A percentile compares a stretch with the other conserved stretches of the same genome.
Conservation (phyloP, 1,140 invertebrate species). For the Nomia melanderi region DNA sequence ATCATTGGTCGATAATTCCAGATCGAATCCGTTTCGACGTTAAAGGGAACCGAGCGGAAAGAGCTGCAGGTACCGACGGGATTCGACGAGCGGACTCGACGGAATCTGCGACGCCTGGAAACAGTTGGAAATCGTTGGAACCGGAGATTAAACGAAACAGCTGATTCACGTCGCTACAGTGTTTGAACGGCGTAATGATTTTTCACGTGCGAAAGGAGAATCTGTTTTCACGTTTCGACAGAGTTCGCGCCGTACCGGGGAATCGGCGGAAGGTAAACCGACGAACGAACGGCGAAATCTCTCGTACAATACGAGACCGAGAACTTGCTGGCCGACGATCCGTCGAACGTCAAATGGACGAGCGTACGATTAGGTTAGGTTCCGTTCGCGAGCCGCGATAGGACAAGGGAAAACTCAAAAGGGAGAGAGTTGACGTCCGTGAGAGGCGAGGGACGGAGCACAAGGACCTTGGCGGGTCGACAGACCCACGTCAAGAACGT, state of each 20-base stretch:
- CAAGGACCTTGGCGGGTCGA: slow-evolving; percentile 77
- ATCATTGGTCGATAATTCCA: background rate
- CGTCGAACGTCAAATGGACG: slow-evolving; percentile 14
- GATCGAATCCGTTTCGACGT: background rate
- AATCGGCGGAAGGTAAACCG: background rate
- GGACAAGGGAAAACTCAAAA: slow-evolving; percentile 28
- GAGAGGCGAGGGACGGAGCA: slow-evolving; percentile 28
- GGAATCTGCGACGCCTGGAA: background rate
- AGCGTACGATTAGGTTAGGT: slow-evolving; percentile 47
- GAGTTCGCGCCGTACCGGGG: background rate
- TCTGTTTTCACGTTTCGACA: background rate
- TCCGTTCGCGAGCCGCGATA: background rate
- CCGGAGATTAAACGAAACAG: slow-evolving; percentile 57
- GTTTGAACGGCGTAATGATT: slow-evolving; percentile 64
- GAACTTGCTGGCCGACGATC: background rate
- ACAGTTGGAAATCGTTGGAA: slow-evolving; percentile 4
- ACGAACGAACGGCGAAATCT: background rate
- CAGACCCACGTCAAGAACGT: slow-evolving; percentile 78
- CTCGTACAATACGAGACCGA: background rate
- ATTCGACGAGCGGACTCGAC: too few relatives aligned
- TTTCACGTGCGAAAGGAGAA: slow-evolving; percentile 27
- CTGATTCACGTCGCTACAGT: slow-evolving; percentile 62
- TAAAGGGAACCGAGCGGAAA: too few relatives aligned
- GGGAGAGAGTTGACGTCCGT: slow-evolving; percentile 21
- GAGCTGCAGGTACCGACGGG: too few relatives aligned